These are phyloP conservation scores for Xenopus borealis DNA, from an alignment of 2,113 vertebrate species.

Conservation along the genomic window DNA sequence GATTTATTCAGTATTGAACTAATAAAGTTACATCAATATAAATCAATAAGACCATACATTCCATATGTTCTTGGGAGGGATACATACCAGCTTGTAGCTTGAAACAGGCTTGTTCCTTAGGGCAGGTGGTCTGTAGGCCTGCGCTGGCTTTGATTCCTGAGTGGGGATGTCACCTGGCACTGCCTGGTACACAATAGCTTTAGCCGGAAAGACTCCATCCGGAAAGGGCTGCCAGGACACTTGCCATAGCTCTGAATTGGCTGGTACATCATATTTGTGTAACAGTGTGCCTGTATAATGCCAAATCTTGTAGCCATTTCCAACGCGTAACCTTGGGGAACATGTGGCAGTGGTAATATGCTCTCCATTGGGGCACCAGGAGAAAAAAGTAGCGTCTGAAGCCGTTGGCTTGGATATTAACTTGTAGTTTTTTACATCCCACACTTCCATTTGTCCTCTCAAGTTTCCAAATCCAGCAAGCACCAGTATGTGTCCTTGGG, in stretches of 20 bases:
- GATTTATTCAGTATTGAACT: no score
- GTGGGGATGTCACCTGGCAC: conserved; percentile 64
- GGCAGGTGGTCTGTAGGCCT: conserved; percentile 87
- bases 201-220: conserved; percentile 72
- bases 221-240: conserved; percentile 85
- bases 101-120: conserved; percentile 79
- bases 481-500: conserved; percentile 87
- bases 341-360: conserved; percentile 90
- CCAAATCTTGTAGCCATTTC: conserved; percentile 90
- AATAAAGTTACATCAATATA: no score
- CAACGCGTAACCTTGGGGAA: conserved; percentile 82
- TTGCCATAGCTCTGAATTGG: conserved; percentile 79
- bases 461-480: conserved; percentile 95
- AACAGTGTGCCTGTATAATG: conserved; percentile 85
- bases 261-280: conserved; percentile 60
- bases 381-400: conserved; percentile 81
- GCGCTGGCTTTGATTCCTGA: conserved; percentile 68
- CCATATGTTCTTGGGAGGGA: no score
- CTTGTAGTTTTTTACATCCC: conserved; percentile 90
- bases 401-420: conserved; percentile 85
- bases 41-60: no score
- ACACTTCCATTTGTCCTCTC: conserved; percentile 92
- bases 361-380: conserved; percentile 93
- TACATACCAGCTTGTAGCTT: conserved; percentile 82
- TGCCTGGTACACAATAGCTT: conserved; percentile 68